Evolutionary conservation across 1,140 invertebrate genomes (phyloP), one percentile per base, ranked within the genome.

Genomic region (Scylla paramamosain): DNA sequence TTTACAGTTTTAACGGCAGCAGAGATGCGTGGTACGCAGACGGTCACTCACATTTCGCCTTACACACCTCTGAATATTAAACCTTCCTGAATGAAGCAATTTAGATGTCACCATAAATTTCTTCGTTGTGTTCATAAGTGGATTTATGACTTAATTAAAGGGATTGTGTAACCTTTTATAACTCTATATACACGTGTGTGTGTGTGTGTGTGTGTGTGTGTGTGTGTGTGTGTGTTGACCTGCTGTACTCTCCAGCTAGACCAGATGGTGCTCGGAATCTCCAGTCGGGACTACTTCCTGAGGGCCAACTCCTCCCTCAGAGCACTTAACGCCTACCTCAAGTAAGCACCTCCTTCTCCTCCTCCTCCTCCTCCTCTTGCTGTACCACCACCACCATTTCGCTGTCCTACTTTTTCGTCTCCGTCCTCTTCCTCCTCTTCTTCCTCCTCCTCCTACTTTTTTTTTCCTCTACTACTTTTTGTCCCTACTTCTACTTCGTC

Each of bases 281-380:
- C 98, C 3, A 98, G 96, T 32, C 97, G 98, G 77, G 98, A 99
- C 96, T 99, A 98, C 96, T 98, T 98, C 96, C 96, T 98, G 67
- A 98, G 98, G 92, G 97, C 98, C 94, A 96, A 96, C 67, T 88
- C 93, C 10, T 94, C 95, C 28, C 83, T 94, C n/a, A 52, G 93
- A 20, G 98, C 98, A 95, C 97, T 98, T 25, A 96, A 97, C 94
- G 98, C 98, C 1, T 99, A 98, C 96, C 91, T 96, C 83, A 94
- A 94, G 95, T 95, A 95, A 92, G 93, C 67, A n/a, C n/a, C 52
- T 8, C 14, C 16, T 39, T 7, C 14, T 31, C 25, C 29, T 59
- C 31, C 32, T 77, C 59, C 7, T 59, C 25, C n/a, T 45, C 4
- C 6, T 45, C 67, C 32, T n/a, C 32, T 20, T 92, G 7, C 20